A percentile compares a stretch with the other conserved stretches of the same genome.
Evolutionary conservation across 2,888 invertebrate species (phyloP).

Genomic region (Frankliniella fusca): DNA sequence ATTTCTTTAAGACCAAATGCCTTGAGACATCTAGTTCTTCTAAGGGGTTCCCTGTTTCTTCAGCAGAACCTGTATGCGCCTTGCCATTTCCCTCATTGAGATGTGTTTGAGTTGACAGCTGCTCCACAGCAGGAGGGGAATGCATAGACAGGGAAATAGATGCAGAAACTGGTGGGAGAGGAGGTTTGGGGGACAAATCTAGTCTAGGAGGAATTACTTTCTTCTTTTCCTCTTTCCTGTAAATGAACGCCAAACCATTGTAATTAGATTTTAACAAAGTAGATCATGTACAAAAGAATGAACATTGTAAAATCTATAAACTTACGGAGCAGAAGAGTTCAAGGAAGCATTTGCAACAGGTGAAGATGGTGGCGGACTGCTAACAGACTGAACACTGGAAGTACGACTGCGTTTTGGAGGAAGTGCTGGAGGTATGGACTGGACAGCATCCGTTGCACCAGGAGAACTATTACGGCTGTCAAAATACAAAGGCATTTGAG

Average conservation of each 20-base stretch:
- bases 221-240: constrained; percentile 20
- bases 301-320: neutral
- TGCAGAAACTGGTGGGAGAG: constrained; percentile 32
- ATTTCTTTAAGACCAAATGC: constrained; percentile 72
- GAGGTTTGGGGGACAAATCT: neutral
- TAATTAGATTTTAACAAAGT: neutral
- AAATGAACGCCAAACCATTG: neutral
- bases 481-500: neutral
- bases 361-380: constrained; percentile 49
- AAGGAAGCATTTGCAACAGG: constrained; percentile 49
- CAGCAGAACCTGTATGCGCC: constrained; percentile 41
- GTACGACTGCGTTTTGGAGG: constrained; percentile 56
- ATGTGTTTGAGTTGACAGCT: neutral
- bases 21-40: constrained; percentile 77
- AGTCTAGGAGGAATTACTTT: neutral
- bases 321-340: constrained; percentile 46
- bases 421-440: constrained; percentile 52
- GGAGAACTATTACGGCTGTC: neutral
- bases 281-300: neutral
- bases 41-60: constrained; percentile 47
- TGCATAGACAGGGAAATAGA: constrained; percentile 41
- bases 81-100: constrained; percentile 38
- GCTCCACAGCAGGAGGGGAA: neutral
- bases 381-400: constrained; percentile 41
- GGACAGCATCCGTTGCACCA: neutral